Conservation (phyloP, 2,797 vertebrate species). For the Gallinago solitaria region DNA sequence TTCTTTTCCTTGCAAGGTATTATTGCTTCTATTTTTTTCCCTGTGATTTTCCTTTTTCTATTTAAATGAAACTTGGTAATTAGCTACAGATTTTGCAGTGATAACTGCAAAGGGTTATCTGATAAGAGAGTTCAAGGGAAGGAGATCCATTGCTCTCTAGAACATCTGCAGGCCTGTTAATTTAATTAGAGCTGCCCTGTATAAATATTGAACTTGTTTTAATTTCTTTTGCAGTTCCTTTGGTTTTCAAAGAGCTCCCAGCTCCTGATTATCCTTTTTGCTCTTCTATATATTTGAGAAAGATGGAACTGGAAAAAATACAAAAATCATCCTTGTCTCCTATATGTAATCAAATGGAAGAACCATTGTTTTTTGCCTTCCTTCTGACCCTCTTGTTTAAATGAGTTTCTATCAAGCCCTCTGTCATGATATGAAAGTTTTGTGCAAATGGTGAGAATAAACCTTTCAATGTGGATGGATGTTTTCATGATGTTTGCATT, state of each 20-base stretch:
- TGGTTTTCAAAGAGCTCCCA: conserved; percentile 58
- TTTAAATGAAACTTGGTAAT: background rate
- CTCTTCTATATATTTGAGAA: conserved; percentile 28
- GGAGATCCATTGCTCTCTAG: background rate
- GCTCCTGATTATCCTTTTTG: conserved; percentile 40
- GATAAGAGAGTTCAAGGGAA: background rate
- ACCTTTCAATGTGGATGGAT: background rate
- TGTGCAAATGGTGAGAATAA: background rate
- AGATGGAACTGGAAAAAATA: background rate
- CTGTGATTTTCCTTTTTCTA: background rate
- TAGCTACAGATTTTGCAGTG: background rate
- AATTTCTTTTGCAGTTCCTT: conserved; percentile 57
- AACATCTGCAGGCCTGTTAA: conserved; percentile 34
- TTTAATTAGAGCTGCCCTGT: conserved; percentile 71
- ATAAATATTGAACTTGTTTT: conserved; percentile 71
- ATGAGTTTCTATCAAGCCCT: background rate
- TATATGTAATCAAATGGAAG: background rate
- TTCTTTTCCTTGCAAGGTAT: background rate
- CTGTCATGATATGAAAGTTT: background rate
- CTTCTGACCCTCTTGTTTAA: background rate
- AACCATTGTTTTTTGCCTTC: background rate
- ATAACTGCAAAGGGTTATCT: background rate
- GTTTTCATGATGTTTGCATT: background rate
- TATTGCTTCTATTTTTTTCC: background rate
- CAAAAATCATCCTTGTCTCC: background rate